phyloP scores from a whole-genome alignment of 2,888 invertebrate species.

The Heliconius ismenius region DNA sequence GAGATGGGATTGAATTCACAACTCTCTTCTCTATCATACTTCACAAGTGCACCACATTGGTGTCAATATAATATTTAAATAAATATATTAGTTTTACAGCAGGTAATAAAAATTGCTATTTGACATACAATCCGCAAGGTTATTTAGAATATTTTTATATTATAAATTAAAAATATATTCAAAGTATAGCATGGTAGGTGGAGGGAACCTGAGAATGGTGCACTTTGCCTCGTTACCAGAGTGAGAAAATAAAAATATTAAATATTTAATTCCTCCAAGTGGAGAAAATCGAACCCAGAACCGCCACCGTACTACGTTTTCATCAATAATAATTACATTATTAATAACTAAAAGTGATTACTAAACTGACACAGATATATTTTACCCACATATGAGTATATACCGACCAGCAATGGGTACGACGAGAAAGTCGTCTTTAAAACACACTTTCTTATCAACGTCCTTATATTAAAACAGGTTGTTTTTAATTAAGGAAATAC shows the following conservation, averaged over 20 bases:
- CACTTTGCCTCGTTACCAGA: no score
- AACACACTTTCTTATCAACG: constrained; percentile 12
- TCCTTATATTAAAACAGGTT: constrained; percentile 13
- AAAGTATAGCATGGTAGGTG: neutral
- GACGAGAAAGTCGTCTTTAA: constrained; percentile 15
- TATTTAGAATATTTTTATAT: neutral
- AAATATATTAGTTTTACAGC: neutral
- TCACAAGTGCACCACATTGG: neutral
- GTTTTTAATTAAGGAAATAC: constrained; percentile 8
- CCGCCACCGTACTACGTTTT: no score
- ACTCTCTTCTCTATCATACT: neutral
- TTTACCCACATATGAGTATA: no score
- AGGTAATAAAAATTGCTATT: constrained; percentile 1
- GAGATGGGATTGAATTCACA: neutral
- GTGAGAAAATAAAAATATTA: no score
- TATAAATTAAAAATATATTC: neutral
- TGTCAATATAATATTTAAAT: constrained; percentile 11
- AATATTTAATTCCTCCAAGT: no score
- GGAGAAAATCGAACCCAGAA: no score
- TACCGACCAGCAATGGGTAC: neutral
- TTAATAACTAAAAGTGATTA: constrained; percentile 1
- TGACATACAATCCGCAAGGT: constrained; percentile 4
- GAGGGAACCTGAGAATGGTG: no score
- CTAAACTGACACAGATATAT: constrained; percentile 8
- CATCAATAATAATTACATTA: neutral